phyloP scores from a whole-genome alignment of 2,797 vertebrate species.

The Neosalanx taihuensis region DNA sequence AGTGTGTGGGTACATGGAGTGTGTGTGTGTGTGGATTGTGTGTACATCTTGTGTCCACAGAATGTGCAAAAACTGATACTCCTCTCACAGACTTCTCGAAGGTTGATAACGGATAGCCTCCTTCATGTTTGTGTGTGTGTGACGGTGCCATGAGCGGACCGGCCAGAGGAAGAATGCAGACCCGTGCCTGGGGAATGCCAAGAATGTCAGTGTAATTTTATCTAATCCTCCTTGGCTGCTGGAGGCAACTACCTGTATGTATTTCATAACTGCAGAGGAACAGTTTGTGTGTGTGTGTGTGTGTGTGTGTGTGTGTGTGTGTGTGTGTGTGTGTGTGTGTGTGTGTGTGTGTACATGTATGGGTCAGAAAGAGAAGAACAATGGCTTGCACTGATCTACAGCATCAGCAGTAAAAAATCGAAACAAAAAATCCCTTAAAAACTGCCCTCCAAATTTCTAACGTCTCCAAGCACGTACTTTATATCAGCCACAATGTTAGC shows the following conservation, averaged over 20 bases:
- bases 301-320: neutral
- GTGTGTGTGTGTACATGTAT: neutral
- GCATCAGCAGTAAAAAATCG: neutral
- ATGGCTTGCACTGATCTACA: neutral
- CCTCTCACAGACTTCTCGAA: conserved; percentile 4
- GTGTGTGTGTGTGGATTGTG: conserved; percentile 12
- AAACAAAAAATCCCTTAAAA: too few relatives aligned
- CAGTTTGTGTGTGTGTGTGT: conserved; percentile 14
- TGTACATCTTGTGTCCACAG: neutral
- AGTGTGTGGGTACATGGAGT: conserved; percentile 17
- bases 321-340: too few relatives aligned
- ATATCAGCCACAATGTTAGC: conserved; percentile 20
- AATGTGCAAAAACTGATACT: conserved; percentile 1
- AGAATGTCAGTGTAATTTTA: conserved; percentile 72
- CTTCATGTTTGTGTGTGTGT: neutral
- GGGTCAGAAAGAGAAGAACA: neutral
- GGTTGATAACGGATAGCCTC: conserved; percentile 1
- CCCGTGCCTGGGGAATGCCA: conserved; percentile 69
- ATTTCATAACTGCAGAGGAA: conserved; percentile 30
- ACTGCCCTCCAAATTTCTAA: neutral
- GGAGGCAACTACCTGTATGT: conserved; percentile 55
- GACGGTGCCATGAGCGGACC: conserved; percentile 60
- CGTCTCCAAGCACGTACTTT: neutral
- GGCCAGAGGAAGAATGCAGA: conserved; percentile 70
- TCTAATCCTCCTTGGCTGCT: conserved; percentile 52